Percentiles rank a stretch among this genome's conserved stretches.
phyloP scores from a whole-genome alignment of 2,888 invertebrate genomes.

The Cephus spinipes region DNA sequence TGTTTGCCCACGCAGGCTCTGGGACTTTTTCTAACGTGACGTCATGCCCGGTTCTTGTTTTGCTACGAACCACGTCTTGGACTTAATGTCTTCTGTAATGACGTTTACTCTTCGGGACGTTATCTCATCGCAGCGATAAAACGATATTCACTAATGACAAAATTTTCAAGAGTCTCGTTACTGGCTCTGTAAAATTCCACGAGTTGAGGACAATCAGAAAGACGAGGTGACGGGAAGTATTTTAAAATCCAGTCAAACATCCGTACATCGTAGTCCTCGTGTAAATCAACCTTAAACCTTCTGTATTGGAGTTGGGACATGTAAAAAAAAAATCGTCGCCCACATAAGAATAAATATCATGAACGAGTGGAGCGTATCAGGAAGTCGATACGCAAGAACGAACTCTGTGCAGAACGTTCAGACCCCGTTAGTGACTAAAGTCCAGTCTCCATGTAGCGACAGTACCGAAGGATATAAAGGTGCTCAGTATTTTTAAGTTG shows the following conservation, averaged over 20 bases:
- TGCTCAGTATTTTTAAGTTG: neutral
- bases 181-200: neutral
- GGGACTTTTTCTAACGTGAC: conserved; percentile 29
- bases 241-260: neutral
- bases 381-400: conserved; percentile 9
- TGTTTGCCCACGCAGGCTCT: conserved; percentile 32
- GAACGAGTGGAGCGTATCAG: conserved; percentile 2
- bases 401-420: neutral
- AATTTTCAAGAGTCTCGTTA: neutral
- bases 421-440: neutral
- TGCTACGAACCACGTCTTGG: conserved; percentile 11
- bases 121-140: neutral
- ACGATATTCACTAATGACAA: neutral
- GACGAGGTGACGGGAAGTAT: neutral
- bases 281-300: neutral
- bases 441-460: neutral
- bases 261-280: neutral
- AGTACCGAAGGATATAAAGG: neutral
- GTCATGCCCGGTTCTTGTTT: conserved; percentile 18
- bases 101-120: neutral
- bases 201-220: neutral
- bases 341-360: neutral
- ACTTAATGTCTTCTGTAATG: conserved; percentile 1
- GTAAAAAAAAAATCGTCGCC: neutral
- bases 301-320: neutral